Conservation (phyloP, 2,797 vertebrate genomes). For the Hydrophis major region DNA sequence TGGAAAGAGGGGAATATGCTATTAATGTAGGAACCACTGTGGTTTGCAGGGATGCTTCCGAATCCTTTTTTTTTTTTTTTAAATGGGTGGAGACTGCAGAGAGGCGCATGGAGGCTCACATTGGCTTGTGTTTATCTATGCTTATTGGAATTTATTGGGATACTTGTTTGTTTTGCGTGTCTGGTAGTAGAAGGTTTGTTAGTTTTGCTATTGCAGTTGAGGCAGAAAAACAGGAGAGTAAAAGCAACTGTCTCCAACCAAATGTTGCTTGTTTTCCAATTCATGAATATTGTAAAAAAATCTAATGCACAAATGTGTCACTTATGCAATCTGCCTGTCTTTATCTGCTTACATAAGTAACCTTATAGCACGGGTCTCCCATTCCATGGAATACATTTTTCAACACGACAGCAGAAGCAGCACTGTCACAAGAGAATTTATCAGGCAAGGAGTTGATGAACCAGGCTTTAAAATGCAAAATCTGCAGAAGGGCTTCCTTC, state of each 20-base stretch:
- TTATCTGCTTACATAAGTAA: not conserved
- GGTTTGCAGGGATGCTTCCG: not conserved
- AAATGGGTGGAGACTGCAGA: not conserved
- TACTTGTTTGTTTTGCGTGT: not conserved
- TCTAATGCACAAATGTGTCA: not conserved
- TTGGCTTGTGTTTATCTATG: not conserved
- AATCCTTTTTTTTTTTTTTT: not conserved
- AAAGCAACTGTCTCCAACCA: not conserved
- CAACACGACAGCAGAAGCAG: not conserved
- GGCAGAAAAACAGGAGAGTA: not conserved
- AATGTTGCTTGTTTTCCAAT: not conserved
- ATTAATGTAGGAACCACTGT: not conserved
- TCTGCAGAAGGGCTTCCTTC: not conserved
- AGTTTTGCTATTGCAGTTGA: not conserved
- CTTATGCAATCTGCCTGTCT: not conserved
- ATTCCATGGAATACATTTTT: not conserved
- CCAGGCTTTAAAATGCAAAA: not conserved
- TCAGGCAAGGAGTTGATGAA: not conserved
- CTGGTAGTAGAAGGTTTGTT: not conserved
- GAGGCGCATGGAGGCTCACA: not conserved
- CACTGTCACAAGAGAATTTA: not conserved
- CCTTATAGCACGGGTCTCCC: not conserved
- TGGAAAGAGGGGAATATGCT: not conserved
- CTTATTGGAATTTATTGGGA: not conserved
- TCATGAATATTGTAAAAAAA: not conserved